These are phyloP conservation scores for Caenorhabditis inopinata DNA, from an alignment of 1,140 invertebrate genomes.

Conservation along the genomic window DNA sequence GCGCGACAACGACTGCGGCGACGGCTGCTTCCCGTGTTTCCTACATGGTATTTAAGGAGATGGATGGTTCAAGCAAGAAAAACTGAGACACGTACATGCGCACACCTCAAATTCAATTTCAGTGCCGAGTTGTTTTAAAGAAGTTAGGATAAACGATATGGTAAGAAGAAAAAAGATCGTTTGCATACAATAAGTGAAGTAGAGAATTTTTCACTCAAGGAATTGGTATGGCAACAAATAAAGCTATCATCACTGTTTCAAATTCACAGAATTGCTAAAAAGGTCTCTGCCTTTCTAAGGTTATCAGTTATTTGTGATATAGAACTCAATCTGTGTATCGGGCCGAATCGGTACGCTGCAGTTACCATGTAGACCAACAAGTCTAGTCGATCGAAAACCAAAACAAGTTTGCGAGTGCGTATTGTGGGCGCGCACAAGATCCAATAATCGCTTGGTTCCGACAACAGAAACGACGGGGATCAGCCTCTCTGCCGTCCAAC, in stretches of 20 bases:
- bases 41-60: conserved; percentile 31
- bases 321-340: background rate
- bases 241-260: no score
- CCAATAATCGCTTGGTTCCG: conserved; percentile 28
- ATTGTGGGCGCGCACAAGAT: background rate
- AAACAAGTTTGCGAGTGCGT: conserved; percentile 22
- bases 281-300: no score
- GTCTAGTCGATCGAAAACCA: background rate
- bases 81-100: background rate
- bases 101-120: background rate
- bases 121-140: no score
- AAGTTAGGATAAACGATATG: no score
- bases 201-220: no score
- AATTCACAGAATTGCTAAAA: no score
- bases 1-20: background rate
- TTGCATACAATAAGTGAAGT: no score
- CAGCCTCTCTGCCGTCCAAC: background rate
- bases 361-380: background rate
- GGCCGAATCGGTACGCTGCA: no score
- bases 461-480: conserved; percentile 27
- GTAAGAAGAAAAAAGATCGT: no score
- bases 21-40: conserved; percentile 5
- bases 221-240: no score
- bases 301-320: no score
- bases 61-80: background rate